Conservation (phyloP, 2,888 invertebrate species). For the Pterostichus madidus region DNA sequence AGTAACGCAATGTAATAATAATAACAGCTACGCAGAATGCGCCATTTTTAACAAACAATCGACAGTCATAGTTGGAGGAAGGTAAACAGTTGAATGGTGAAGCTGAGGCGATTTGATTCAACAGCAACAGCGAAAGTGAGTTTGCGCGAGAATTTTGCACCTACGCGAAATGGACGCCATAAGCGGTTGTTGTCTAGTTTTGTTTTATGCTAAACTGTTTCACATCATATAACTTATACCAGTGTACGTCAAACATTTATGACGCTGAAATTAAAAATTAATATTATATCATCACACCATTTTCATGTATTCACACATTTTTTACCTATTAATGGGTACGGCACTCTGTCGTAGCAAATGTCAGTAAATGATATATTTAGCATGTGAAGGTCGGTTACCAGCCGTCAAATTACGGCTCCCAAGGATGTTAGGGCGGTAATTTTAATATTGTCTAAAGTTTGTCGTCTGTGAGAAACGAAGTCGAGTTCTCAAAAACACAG, state of each 20-base stretch:
- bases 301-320: no score
- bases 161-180: slow-evolving; percentile 12
- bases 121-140: slow-evolving; percentile 37
- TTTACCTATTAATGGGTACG: no score
- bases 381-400: no score
- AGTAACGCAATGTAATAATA: slow-evolving; percentile 17
- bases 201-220: slow-evolving; percentile 30
- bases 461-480: no score
- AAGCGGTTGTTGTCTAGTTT: slow-evolving; percentile 1
- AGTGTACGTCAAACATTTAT: background rate
- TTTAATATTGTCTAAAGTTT: no score
- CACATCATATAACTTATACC: slow-evolving; percentile 15
- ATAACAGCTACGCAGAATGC: slow-evolving; percentile 1
- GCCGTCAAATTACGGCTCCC: no score
- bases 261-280: no score
- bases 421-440: no score
- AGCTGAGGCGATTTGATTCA: slow-evolving; percentile 25
- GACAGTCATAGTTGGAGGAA: background rate
- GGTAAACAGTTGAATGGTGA: slow-evolving; percentile 4
- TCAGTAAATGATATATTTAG: no score
- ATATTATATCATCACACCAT: no score
- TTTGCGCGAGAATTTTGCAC: slow-evolving; percentile 26
- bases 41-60: slow-evolving; percentile 4
- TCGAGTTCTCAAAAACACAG: no score
- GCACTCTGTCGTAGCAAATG: no score